A percentile compares a stretch with the other conserved stretches of the same genome.
phyloP scores from a whole-genome alignment of 2,113 vertebrate genomes.

The Paramormyrops kingsleyae region DNA sequence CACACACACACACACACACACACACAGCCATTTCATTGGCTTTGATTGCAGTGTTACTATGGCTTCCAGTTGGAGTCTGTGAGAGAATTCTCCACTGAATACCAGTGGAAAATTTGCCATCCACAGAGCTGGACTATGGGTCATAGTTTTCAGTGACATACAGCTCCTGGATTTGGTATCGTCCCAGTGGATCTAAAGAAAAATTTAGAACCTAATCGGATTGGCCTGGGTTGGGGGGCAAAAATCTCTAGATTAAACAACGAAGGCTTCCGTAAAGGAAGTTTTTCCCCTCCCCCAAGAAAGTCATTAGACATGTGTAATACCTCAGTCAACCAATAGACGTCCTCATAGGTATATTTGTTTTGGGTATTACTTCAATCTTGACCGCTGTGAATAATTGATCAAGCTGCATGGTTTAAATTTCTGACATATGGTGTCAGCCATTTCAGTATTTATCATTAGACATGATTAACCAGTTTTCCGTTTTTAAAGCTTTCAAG shows the following conservation, averaged over 20 bases:
- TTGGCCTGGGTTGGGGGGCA: not conserved
- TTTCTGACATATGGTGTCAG: not conserved
- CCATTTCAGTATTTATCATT: not conserved
- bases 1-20: not conserved
- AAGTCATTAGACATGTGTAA: not conserved
- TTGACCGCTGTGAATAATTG: not conserved
- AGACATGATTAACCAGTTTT: not conserved
- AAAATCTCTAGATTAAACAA: not conserved
- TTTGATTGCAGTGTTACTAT: not conserved
- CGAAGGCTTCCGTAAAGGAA: not conserved
- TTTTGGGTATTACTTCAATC: not conserved
- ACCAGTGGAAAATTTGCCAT: not conserved
- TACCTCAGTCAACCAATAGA: conserved; percentile 5
- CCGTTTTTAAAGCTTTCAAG: not conserved
- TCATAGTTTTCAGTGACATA: conserved; percentile 28
- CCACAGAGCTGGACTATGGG: conserved; percentile 16
- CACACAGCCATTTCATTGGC: not conserved
- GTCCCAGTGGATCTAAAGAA: not conserved
- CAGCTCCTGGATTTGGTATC: not conserved
- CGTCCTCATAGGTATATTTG: not conserved
- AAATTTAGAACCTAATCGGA: not conserved
- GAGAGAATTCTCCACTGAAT: conserved; percentile 8
- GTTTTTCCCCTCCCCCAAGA: not conserved
- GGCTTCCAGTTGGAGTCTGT: not conserved
- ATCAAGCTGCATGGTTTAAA: not conserved